Conservation (phyloP, 2,888 invertebrate species). For the Chalcosyrphus nemorum region DNA sequence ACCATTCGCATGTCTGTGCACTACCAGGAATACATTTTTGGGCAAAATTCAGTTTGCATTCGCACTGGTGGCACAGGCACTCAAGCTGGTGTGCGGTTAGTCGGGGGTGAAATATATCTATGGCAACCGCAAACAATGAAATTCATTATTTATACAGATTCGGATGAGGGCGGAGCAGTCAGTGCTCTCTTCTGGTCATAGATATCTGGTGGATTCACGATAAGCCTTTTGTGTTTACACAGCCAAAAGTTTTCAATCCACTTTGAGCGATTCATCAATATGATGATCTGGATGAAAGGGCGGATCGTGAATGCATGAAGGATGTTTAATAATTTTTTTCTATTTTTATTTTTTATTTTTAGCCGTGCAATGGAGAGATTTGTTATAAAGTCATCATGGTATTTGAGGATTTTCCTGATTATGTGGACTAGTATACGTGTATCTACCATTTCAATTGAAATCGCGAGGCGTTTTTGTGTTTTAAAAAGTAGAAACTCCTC, state of each 20-base stretch:
- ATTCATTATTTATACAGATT: conserved; percentile 73
- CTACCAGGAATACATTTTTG: neutral
- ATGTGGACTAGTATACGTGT: too few species aligned
- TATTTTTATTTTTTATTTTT: neutral
- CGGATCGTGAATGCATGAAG: neutral
- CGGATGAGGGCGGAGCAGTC: conserved; percentile 74
- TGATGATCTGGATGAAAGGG: neutral
- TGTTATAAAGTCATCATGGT: neutral
- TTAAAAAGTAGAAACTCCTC: too few species aligned
- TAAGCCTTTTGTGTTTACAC: conserved; percentile 76
- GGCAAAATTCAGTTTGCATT: neutral
- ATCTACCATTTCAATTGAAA: too few species aligned
- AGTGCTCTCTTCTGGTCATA: conserved; percentile 42
- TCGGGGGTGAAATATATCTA: conserved; percentile 71
- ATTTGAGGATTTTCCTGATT: neutral
- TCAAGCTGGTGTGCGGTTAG: neutral
- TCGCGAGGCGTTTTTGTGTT: too few species aligned
- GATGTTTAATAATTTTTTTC: neutral
- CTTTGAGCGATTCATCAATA: conserved; percentile 34
- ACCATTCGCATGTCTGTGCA: neutral
- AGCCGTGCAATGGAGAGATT: neutral
- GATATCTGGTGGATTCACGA: conserved; percentile 70
- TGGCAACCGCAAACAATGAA: conserved; percentile 75
- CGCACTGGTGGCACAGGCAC: conserved; percentile 2
- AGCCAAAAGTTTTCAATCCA: conserved; percentile 72